Evolutionary conservation across 2,888 invertebrate genomes (phyloP).

Genomic region (Liopterus haemorrhoidalis): DNA sequence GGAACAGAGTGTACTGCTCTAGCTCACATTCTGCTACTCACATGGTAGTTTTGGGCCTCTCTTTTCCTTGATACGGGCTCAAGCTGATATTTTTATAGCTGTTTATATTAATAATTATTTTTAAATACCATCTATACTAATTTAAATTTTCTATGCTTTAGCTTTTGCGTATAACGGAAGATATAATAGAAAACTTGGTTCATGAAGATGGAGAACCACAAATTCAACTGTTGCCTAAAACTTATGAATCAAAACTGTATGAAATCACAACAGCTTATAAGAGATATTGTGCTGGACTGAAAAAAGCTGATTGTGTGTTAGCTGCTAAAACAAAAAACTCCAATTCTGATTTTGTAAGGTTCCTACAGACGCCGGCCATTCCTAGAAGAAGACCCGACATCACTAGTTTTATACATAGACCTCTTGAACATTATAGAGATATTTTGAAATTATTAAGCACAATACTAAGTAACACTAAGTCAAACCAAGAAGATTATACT

Average conservation of each 20-base stretch:
- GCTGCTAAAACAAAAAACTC: constrained; percentile 68
- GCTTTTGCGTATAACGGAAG: constrained; percentile 71
- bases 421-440: constrained; percentile 73
- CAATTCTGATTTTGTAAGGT: constrained; percentile 72
- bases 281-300: constrained; percentile 76
- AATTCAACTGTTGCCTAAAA: constrained; percentile 60
- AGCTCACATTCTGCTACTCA: too few relatives aligned
- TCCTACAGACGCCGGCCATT: constrained; percentile 74
- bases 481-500: constrained; percentile 48
- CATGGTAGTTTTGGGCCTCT: too few relatives aligned
- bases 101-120: constrained; percentile 4
- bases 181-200: constrained; percentile 68
- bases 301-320: constrained; percentile 78
- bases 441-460: constrained; percentile 55
- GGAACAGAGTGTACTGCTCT: too few relatives aligned
- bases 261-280: constrained; percentile 72
- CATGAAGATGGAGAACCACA: constrained; percentile 70
- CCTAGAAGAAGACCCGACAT: constrained; percentile 78
- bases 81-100: too few relatives aligned
- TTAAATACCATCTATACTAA: constrained; percentile 1
- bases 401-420: constrained; percentile 77
- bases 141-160: constrained; percentile 39
- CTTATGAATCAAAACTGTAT: constrained; percentile 67
- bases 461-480: constrained; percentile 47
- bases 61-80: too few relatives aligned